Base-by-base conservation (phyloP, 35 echinoderm and acorn worm genomes). In the Lytechinus pictus region DNA sequence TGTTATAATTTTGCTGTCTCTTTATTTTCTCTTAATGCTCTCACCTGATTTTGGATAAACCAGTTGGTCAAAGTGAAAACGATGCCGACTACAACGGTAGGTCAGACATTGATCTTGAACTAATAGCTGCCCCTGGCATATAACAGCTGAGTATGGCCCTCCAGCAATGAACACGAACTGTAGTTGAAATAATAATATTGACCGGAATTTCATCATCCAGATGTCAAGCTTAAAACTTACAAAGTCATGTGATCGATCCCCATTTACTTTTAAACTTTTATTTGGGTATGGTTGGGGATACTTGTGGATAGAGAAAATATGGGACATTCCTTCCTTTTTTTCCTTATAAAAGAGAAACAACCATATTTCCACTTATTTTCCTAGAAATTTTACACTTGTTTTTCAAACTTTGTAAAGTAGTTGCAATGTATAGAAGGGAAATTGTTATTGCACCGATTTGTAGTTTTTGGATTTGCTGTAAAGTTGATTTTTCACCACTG, bases 21-120 rank as follows among this genome's bases (percentile, higher is more conserved):
- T 79, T 90, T 89, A n/a, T 51, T 89, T 93, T 93, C 92, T 93
- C 54, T 93, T 93, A 93, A 93, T 93, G 92, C 92, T 10, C 21
- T 57, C 92, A 21, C 27, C 53, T 55, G 55, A 90, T 90, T 90
- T 44, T 93, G 92, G 92, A 93, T 55, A 93, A 54, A 93, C 55
- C 92, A 93, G 92, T 93, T 10, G 92, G 92, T 93, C 29, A 55
- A 54, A 57, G 53, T 93, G 92, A 93, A 33, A 93, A 54, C 55
- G 92, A 93, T 5, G 55, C 53, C 10, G 92, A 93, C 92, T 93
- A 55, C 27, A 11, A 93, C 92, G 92, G 92, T 93, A 93, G 92
- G 92, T 93, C 92, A 5, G 92, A 93, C 10, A 93, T 54, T 55
- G 92, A 57, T 93, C 53, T 54, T 57, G 92, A 93, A 57, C 92